Percentiles rank a stretch among this genome's conserved stretches.
Conservation (phyloP, 2,888 invertebrate genomes). For the Micoletzkya japonica region DNA sequence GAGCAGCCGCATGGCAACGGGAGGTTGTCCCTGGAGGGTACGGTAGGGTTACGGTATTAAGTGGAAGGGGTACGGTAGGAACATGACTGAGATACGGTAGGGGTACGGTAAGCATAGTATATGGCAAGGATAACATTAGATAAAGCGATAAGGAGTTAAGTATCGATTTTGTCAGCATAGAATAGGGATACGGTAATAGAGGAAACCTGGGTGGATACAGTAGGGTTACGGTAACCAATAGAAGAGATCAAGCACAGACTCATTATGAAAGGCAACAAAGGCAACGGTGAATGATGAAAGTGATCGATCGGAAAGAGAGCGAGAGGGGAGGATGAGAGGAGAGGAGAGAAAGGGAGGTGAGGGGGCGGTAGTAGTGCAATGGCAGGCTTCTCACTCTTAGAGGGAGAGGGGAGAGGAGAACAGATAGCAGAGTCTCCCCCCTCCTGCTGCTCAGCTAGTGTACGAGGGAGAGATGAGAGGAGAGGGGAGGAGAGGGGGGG, state of each 20-base stretch:
- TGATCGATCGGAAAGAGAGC: neutral
- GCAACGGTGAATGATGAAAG: neutral
- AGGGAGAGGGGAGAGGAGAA: neutral
- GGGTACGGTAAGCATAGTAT: too few relatives aligned
- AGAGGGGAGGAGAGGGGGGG: neutral
- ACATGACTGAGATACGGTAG: too few relatives aligned
- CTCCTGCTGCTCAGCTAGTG: neutral
- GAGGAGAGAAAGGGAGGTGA: conserved; percentile 1
- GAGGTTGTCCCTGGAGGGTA: neutral
- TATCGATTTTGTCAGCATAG: too few relatives aligned
- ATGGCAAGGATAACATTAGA: neutral
- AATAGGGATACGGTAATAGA: too few relatives aligned
- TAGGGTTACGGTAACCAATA: too few relatives aligned
- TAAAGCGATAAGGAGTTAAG: neutral
- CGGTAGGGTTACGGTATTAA: neutral
- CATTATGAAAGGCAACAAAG: too few relatives aligned
- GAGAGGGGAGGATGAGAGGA: neutral
- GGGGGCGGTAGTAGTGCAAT: conserved; percentile 1
- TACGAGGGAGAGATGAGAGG: neutral
- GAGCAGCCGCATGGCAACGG: neutral
- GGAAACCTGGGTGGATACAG: neutral
- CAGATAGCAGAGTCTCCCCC: neutral
- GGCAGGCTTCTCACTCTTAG: neutral
- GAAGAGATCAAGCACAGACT: too few relatives aligned
- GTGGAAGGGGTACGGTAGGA: neutral